phyloP scores from a whole-genome alignment of 2,113 vertebrate genomes.

The Grammomys dolichurus region DNA sequence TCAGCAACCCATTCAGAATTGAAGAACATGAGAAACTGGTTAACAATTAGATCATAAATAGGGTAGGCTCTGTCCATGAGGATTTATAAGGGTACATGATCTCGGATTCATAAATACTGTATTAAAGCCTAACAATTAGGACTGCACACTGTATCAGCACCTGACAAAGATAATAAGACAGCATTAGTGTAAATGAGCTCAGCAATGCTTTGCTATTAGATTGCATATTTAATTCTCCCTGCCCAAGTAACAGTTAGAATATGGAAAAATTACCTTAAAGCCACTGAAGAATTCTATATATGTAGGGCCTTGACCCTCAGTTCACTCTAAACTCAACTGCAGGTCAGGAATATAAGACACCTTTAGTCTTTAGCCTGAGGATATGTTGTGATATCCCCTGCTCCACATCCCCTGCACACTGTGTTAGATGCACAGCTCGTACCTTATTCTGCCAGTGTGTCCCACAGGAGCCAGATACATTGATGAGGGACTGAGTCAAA shows the following conservation, averaged over 20 bases:
- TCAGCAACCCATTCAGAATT: slow-evolving; percentile 78
- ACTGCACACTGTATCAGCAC: slow-evolving; percentile 70
- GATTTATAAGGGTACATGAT: slow-evolving; percentile 69
- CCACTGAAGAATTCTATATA: not conserved
- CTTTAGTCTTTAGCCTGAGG: not conserved
- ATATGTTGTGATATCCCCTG: not conserved
- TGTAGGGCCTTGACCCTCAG: not conserved
- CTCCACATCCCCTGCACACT: not conserved
- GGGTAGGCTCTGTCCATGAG: slow-evolving; percentile 76
- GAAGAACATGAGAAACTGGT: slow-evolving; percentile 72
- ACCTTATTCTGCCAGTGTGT: not conserved
- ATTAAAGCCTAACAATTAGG: slow-evolving; percentile 81
- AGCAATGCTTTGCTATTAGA: slow-evolving; percentile 50
- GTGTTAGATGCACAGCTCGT: rapidly evolving
- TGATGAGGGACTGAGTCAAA: not conserved
- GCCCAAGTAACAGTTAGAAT: slow-evolving; percentile 58
- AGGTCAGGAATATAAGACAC: not conserved
- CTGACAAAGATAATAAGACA: slow-evolving; percentile 74
- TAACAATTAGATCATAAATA: slow-evolving; percentile 83
- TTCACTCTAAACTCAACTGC: not conserved
- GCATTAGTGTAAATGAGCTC: slow-evolving; percentile 61
- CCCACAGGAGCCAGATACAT: not conserved
- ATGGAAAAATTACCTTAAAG: slow-evolving; percentile 48
- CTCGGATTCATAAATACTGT: slow-evolving; percentile 69
- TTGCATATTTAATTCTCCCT: not conserved